Evolutionary conservation across 2,888 invertebrate genomes (phyloP).

Genomic region (Steromphala cineraria): DNA sequence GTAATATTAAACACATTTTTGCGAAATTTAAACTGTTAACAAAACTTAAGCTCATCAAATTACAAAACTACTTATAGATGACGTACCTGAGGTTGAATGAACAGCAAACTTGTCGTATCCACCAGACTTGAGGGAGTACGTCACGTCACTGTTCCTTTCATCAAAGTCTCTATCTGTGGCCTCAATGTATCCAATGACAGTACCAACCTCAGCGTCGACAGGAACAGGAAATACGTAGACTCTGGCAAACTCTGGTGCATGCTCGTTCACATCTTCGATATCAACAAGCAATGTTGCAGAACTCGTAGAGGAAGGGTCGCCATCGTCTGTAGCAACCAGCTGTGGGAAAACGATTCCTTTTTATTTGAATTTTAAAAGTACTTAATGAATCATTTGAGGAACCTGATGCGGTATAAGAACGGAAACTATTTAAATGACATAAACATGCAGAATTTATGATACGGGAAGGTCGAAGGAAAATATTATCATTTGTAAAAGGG

Average conservation of each 20-base stretch:
- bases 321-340: background rate
- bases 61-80: background rate
- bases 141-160: background rate
- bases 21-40: too few species aligned
- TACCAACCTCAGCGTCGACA: constrained; percentile 6
- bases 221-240: constrained; percentile 1
- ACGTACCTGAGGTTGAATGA: background rate
- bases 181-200: constrained; percentile 9
- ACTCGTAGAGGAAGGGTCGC: background rate
- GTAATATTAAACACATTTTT: too few species aligned
- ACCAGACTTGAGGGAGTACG: background rate
- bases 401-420: too few species aligned
- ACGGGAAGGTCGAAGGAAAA: too few species aligned
- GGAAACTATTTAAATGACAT: too few species aligned
- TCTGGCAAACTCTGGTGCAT: constrained; percentile 35
- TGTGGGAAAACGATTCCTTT: background rate
- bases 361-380: too few species aligned
- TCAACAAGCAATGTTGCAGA: constrained; percentile 19
- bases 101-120: constrained; percentile 10
- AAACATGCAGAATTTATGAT: too few species aligned
- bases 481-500: too few species aligned
- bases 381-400: too few species aligned
- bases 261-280: constrained; percentile 45
- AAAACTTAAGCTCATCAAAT: too few species aligned
- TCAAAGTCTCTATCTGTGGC: constrained; percentile 16